phyloP scores from a whole-genome alignment of 2,113 vertebrate species.

The Apus apus region DNA sequence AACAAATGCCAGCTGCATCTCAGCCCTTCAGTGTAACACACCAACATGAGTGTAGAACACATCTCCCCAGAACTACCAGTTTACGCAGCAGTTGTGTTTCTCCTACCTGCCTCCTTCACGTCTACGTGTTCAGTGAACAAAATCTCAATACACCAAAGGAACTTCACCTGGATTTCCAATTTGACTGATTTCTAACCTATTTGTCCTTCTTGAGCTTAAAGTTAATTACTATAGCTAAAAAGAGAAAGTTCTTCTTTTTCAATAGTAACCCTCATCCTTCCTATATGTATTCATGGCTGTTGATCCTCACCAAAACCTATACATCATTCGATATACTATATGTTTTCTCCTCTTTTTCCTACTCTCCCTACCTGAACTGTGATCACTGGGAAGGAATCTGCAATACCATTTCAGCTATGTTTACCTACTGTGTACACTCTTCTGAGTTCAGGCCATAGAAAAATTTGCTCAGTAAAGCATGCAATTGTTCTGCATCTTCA shows the following conservation, averaged over 20 bases:
- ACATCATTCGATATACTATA: not conserved
- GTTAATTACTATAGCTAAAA: not conserved
- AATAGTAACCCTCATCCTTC: not conserved
- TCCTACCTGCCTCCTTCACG: not conserved
- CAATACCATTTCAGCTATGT: not conserved
- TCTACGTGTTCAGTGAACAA: not conserved
- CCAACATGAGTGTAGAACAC: not conserved
- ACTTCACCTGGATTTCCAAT: not conserved
- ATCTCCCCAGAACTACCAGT: not conserved
- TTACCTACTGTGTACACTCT: not conserved
- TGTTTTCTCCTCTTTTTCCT: not conserved
- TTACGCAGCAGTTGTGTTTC: not conserved
- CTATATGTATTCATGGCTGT: not conserved
- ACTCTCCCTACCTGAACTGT: not conserved
- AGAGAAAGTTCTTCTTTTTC: not conserved
- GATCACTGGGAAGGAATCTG: not conserved
- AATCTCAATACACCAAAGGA: not conserved
- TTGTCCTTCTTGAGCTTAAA: not conserved
- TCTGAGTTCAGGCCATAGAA: not conserved
- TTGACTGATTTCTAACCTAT: not conserved
- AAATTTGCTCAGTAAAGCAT: not conserved
- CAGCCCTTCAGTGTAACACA: not conserved
- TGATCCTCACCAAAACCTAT: not conserved
- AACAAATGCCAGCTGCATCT: not conserved
- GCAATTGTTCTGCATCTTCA: not conserved